Evolutionary conservation across 1,140 invertebrate genomes (phyloP).

Genomic region (Neotoxoptera formosana): DNA sequence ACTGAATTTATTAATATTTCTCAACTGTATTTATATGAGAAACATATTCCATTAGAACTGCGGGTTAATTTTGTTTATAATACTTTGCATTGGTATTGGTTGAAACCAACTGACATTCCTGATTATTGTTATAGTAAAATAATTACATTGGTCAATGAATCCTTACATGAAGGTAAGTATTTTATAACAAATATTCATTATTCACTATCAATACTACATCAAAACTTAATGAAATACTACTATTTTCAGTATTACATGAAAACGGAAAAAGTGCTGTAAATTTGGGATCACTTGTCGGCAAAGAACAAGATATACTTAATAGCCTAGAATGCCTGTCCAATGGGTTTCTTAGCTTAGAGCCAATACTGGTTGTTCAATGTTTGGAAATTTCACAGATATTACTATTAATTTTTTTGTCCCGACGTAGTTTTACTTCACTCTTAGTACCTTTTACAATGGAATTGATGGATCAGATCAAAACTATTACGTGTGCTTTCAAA

Average conservation of each 20-base stretch:
- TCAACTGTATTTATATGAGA: slow-evolving; percentile 46
- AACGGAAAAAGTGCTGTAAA: background rate
- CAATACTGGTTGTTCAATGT: slow-evolving; percentile 47
- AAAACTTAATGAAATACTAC: background rate
- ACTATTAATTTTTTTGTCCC: slow-evolving; percentile 29
- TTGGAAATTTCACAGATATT: slow-evolving; percentile 44
- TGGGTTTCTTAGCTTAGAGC: slow-evolving; percentile 27
- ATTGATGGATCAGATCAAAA: slow-evolving; percentile 30
- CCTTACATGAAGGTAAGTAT: slow-evolving; percentile 22
- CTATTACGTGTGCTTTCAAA: background rate
- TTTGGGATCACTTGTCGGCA: slow-evolving; percentile 1
- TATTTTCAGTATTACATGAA: slow-evolving; percentile 41
- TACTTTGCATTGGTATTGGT: slow-evolving; percentile 46
- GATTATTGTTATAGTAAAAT: slow-evolving; percentile 49
- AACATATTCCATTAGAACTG: slow-evolving; percentile 32
- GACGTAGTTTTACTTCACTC: background rate
- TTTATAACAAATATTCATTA: background rate
- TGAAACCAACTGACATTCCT: slow-evolving; percentile 4
- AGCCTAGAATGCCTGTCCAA: background rate
- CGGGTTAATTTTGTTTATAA: slow-evolving; percentile 35
- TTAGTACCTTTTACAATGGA: slow-evolving; percentile 18
- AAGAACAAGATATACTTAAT: slow-evolving; percentile 38
- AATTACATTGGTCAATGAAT: slow-evolving; percentile 16
- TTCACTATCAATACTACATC: background rate
- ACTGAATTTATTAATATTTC: slow-evolving; percentile 31